Conservation (phyloP, 2,797 vertebrate genomes). For the Poeciliopsis infans region DNA sequence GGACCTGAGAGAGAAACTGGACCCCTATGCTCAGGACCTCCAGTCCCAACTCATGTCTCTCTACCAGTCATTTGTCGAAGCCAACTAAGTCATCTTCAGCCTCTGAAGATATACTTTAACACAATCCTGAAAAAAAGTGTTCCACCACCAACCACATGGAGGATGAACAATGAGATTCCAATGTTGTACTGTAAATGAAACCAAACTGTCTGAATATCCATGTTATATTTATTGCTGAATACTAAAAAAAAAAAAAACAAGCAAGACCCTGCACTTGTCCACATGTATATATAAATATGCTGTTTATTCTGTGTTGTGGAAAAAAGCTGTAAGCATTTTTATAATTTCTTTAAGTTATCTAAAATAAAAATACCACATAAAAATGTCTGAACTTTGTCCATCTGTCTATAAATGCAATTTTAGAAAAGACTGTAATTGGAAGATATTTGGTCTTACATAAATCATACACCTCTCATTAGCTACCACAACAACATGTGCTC, state of each 20-base stretch:
- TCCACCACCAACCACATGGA: conserved; percentile 49
- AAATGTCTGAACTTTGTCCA: background rate
- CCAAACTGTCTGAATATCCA: conserved; percentile 14
- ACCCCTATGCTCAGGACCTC: conserved; percentile 78
- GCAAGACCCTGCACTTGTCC: conserved; percentile 43
- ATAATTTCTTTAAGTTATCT: conserved; percentile 57
- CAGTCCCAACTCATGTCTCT: conserved; percentile 72
- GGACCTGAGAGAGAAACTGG: conserved; percentile 78
- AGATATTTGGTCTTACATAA: background rate
- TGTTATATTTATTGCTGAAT: conserved; percentile 68
- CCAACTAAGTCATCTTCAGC: conserved; percentile 55
- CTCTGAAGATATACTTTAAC: conserved; percentile 6
- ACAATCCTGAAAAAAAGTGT: conserved; percentile 29
- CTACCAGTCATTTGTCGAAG: conserved; percentile 68
- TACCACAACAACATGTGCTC: conserved; percentile 17
- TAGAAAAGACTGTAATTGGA: conserved; percentile 1
- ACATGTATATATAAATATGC: conserved; percentile 69
- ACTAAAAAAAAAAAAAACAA: conserved; percentile 28
- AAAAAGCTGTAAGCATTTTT: conserved; percentile 27
- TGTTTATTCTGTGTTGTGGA: conserved; percentile 54
- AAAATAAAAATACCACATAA: conserved; percentile 50
- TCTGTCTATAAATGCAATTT: background rate
- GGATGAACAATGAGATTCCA: conserved; percentile 17
- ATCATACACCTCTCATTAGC: background rate
- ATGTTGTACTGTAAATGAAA: conserved; percentile 54